Conservation (phyloP, 2,888 invertebrate genomes). For the Drosophila paramelanica region DNA sequence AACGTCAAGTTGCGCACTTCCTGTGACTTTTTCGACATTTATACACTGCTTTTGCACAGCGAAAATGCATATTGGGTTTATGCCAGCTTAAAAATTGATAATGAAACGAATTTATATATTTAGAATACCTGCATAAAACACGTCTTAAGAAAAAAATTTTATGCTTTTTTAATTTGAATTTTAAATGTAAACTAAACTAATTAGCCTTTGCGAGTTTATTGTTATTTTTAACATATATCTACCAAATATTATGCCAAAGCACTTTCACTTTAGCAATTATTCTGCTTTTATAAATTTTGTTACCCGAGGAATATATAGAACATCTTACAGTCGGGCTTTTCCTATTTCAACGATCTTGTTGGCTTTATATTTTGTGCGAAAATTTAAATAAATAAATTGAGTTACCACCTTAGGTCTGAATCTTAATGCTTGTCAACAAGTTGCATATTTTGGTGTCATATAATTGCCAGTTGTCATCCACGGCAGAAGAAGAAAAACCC, state of each 20-base stretch:
- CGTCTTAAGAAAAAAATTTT: too few relatives aligned
- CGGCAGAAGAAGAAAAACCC: slow-evolving; percentile 1
- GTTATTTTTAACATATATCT: too few relatives aligned
- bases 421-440: slow-evolving; percentile 75
- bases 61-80: neutral
- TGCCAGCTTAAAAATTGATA: too few relatives aligned
- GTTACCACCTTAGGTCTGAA: slow-evolving; percentile 78
- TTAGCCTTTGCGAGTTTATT: too few relatives aligned
- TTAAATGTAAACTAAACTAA: too few relatives aligned
- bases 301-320: neutral
- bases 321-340: neutral
- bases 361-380: slow-evolving; percentile 16
- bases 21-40: slow-evolving; percentile 35
- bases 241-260: too few relatives aligned
- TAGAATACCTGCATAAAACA: too few relatives aligned
- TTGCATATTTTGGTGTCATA: slow-evolving; percentile 65
- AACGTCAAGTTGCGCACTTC: slow-evolving; percentile 63
- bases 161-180: too few relatives aligned
- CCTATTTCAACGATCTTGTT: neutral
- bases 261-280: too few relatives aligned
- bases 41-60: neutral
- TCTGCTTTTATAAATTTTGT: too few relatives aligned
- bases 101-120: too few relatives aligned
- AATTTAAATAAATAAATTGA: slow-evolving; percentile 85
- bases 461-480: slow-evolving; percentile 51